Evolutionary conservation across 2,888 invertebrate species (phyloP).

Genomic region (Dione juno): DNA sequence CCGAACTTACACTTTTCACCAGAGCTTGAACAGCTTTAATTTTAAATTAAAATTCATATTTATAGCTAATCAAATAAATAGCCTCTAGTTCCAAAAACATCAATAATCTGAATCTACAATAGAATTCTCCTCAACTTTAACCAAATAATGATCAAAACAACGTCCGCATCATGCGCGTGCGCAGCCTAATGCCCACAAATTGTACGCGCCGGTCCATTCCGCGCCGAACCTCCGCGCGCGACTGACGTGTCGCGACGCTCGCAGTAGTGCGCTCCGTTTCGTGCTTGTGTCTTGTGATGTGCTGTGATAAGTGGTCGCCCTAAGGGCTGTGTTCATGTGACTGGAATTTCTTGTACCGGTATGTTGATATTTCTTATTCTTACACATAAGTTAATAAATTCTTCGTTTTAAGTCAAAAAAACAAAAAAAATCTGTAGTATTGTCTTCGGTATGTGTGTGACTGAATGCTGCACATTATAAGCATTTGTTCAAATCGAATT

Average conservation of each 20-base stretch:
- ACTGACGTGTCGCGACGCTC: slow-evolving; percentile 73
- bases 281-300: slow-evolving; percentile 71
- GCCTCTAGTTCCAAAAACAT: no score
- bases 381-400: not conserved
- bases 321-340: slow-evolving; percentile 57
- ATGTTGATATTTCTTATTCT: slow-evolving; percentile 46
- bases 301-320: slow-evolving; percentile 73
- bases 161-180: slow-evolving; percentile 42
- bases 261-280: slow-evolving; percentile 65
- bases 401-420: not conserved
- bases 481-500: not conserved
- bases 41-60: no score
- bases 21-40: no score
- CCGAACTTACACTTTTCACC: no score
- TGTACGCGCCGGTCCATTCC: slow-evolving; percentile 57
- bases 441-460: not conserved
- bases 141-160: not conserved
- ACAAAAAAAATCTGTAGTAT: no score
- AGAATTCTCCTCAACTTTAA: not conserved
- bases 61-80: no score
- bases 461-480: not conserved
- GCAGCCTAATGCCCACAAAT: slow-evolving; percentile 47
- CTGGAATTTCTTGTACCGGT: slow-evolving; percentile 60
- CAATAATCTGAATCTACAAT: no score
- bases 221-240: slow-evolving; percentile 79